These are phyloP conservation scores for Cyrtodaria siliqua DNA, from an alignment of 2,888 invertebrate species.

Conservation along the genomic window DNA sequence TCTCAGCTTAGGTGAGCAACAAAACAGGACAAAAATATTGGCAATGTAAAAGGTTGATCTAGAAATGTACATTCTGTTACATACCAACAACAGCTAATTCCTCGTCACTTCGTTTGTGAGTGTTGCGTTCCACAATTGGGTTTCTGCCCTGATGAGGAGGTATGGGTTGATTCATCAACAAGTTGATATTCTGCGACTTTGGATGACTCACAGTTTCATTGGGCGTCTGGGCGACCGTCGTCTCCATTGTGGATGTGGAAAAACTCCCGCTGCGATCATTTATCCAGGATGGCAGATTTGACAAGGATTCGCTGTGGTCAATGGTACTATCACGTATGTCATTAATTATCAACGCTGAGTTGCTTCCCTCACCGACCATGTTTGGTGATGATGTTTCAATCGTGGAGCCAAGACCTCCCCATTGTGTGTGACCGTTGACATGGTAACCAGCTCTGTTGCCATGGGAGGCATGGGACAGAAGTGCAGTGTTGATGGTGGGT, in stretches of 20 bases:
- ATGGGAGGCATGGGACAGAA: slow-evolving; percentile 46
- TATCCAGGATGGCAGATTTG: slow-evolving; percentile 47
- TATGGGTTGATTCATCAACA: slow-evolving; percentile 74
- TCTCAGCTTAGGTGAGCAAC: too few relatives aligned
- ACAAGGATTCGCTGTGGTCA: slow-evolving; percentile 29
- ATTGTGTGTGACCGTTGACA: slow-evolving; percentile 58
- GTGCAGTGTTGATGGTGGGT: slow-evolving; percentile 87
- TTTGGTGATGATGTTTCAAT: slow-evolving; percentile 47
- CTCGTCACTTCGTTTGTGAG: slow-evolving; percentile 87
- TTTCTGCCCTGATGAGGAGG: slow-evolving; percentile 95
- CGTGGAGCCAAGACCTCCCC: slow-evolving; percentile 52
- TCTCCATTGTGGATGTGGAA: slow-evolving; percentile 89
- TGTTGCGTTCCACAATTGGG: slow-evolving; percentile 92
- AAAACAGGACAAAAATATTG: too few relatives aligned
- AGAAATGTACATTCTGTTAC: too few relatives aligned
- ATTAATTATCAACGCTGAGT: slow-evolving; percentile 64
- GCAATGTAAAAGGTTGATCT: too few relatives aligned
- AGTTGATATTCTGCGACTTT: slow-evolving; percentile 78
- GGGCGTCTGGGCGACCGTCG: slow-evolving; percentile 88
- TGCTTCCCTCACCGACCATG: slow-evolving; percentile 54
- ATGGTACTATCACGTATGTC: slow-evolving; percentile 54
- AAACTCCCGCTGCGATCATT: slow-evolving; percentile 77
- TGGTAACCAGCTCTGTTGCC: slow-evolving; percentile 57
- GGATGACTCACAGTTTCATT: slow-evolving; percentile 85
- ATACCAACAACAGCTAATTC: slow-evolving; percentile 87